phyloP scores from a whole-genome alignment of 1,140 invertebrate genomes.

The Pemphigus obesinymphae region DNA sequence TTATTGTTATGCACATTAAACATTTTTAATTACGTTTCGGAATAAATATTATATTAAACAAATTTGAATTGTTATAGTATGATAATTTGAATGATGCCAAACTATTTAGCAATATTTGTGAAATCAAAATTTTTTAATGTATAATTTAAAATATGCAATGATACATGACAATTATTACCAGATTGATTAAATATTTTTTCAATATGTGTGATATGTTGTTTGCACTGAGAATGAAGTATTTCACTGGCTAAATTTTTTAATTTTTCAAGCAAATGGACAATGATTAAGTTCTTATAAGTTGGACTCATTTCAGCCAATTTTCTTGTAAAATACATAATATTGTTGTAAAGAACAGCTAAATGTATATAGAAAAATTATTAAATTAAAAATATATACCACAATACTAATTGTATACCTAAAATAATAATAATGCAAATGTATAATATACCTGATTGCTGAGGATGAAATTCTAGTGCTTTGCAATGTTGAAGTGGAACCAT shows the following conservation, averaged over 20 bases:
- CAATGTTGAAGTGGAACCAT: slow-evolving; percentile 74
- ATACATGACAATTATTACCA: not conserved
- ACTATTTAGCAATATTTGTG: too few relatives aligned
- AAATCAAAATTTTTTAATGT: too few relatives aligned
- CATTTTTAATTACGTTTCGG: too few relatives aligned
- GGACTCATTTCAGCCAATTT: slow-evolving; percentile 63
- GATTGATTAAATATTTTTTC: slow-evolving; percentile 60
- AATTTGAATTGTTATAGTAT: too few relatives aligned
- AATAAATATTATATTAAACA: too few relatives aligned
- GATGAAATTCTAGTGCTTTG: slow-evolving; percentile 71
- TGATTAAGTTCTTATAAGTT: slow-evolving; percentile 52
- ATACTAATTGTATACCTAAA: too few relatives aligned
- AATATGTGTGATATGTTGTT: slow-evolving; percentile 67
- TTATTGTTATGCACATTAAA: too few relatives aligned
- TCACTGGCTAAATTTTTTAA: slow-evolving; percentile 64
- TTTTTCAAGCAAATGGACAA: slow-evolving; percentile 56
- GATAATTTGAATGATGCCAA: too few relatives aligned
- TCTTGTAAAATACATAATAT: slow-evolving; percentile 82
- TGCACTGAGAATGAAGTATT: slow-evolving; percentile 68
- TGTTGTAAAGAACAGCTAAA: slow-evolving; percentile 69
- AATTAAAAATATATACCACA: not conserved
- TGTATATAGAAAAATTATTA: not conserved
- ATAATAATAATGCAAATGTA: not conserved
- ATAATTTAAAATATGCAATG: not conserved
- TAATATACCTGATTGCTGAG: slow-evolving; percentile 70